Conservation (phyloP, 2,113 vertebrate genomes). For the Xenopus tropicalis region UCB_Xtro_10.0 CM004444.2:16128501-16129000, state of each 20-base stretch:
- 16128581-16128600: background rate
- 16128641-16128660: background rate
- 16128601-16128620: background rate
- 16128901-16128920: too few species aligned
- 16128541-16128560: background rate
- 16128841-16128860: background rate
- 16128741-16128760: conserved; percentile 4
- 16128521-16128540: background rate
- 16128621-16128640: background rate
- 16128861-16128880: too few species aligned
- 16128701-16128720: background rate
- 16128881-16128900: too few species aligned
- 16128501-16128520: too few species aligned
- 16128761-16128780: conserved; percentile 31
- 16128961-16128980: too few species aligned
- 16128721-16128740: conserved; percentile 5
- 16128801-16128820: conserved; percentile 16
- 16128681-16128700: background rate
- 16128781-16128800: conserved; percentile 21
- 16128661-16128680: background rate
- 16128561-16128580: conserved; percentile 1
- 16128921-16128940: too few species aligned
- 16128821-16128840: conserved; percentile 3
- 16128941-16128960: too few species aligned
- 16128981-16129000: too few species aligned